Evolutionary conservation across 1,140 invertebrate species (phyloP).

Genomic region (Drosophila ficusphila): DNA sequence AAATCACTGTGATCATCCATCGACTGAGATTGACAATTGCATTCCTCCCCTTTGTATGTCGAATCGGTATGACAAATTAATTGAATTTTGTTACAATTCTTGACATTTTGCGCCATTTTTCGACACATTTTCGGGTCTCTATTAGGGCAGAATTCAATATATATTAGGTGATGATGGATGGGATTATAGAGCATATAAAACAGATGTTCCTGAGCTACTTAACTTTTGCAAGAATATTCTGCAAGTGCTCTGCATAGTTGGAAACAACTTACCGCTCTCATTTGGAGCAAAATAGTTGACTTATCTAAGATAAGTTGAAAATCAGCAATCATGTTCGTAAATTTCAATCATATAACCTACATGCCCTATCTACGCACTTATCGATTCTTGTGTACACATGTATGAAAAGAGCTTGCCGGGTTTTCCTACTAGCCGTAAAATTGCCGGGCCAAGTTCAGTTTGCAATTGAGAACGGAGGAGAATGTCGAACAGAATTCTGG

Average conservation of each 20-base stretch:
- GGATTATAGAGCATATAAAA: slow-evolving; percentile 7
- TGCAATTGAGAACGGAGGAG: slow-evolving; percentile 6
- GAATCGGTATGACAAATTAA: slow-evolving; percentile 72
- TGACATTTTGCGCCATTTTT: slow-evolving; percentile 49
- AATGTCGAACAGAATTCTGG: slow-evolving; percentile 37
- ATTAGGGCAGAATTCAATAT: slow-evolving; percentile 60
- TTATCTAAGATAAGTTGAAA: slow-evolving; percentile 38
- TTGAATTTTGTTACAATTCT: slow-evolving; percentile 64
- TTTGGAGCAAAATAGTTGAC: slow-evolving; percentile 14
- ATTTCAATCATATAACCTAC: slow-evolving; percentile 33
- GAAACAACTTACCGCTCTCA: not conserved
- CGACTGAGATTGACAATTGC: slow-evolving; percentile 11
- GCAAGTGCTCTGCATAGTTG: not conserved
- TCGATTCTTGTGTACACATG: slow-evolving; percentile 14
- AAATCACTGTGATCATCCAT: not conserved
- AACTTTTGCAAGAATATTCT: not conserved
- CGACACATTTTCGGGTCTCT: slow-evolving; percentile 27
- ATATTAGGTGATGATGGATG: slow-evolving; percentile 63
- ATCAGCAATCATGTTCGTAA: slow-evolving; percentile 40
- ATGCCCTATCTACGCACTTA: slow-evolving; percentile 42
- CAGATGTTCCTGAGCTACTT: slow-evolving; percentile 47
- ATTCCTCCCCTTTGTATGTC: slow-evolving; percentile 25
- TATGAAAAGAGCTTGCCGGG: not conserved
- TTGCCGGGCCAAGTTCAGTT: slow-evolving; percentile 33
- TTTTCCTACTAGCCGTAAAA: not conserved